These are phyloP conservation scores for Pristionchus fissidentatus DNA, from an alignment of 2,888 invertebrate genomes.

Conservation along the genomic window DNA sequence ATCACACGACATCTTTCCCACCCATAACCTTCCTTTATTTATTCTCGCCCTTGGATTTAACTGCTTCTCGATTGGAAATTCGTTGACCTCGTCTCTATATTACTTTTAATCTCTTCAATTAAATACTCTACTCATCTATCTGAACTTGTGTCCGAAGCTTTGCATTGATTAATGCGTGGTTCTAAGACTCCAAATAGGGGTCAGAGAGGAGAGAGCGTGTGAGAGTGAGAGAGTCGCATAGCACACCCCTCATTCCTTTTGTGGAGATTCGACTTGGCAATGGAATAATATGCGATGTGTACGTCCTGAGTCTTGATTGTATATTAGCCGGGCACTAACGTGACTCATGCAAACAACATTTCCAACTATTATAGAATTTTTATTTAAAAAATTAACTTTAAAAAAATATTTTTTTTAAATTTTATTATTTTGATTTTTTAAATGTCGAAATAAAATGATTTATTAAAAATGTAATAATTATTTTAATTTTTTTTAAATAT, in stretches of 20 bases:
- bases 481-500: neutral
- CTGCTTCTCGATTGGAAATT: neutral
- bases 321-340: too few relatives aligned
- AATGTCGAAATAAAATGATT: neutral
- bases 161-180: too few relatives aligned
- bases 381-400: too few relatives aligned
- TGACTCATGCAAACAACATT: too few relatives aligned
- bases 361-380: too few relatives aligned
- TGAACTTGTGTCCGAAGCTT: too few relatives aligned
- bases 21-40: neutral
- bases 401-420: neutral
- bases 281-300: too few relatives aligned
- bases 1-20: neutral
- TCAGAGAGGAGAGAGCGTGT: too few relatives aligned
- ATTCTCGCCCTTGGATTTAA: conserved; percentile 7
- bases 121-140: neutral
- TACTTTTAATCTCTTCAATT: neutral
- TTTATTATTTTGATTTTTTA: neutral
- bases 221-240: too few relatives aligned
- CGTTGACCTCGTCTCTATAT: neutral
- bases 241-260: neutral
- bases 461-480: neutral
- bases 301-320: too few relatives aligned
- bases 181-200: too few relatives aligned
- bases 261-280: too few relatives aligned